Conservation (phyloP, 2,888 invertebrate genomes). For the Neuroscelio doddi region DNA sequence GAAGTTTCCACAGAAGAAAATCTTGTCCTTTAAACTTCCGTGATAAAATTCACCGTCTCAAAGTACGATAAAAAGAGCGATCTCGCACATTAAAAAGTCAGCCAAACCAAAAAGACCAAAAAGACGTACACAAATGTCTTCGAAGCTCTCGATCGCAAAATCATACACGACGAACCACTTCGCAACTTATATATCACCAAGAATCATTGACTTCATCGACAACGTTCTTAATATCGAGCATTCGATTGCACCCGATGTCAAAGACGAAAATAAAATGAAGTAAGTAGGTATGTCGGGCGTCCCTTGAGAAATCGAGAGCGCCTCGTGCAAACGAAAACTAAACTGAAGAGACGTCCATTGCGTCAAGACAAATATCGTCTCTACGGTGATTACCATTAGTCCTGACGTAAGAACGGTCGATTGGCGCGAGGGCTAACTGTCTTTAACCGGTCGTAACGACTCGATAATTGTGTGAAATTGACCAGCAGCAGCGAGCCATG, state of each 20-base stretch:
- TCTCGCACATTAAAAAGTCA: too few species aligned
- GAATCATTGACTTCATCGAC: not conserved
- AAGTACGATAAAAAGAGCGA: too few species aligned
- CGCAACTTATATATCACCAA: not conserved
- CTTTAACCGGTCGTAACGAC: conserved; percentile 57
- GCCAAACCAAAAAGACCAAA: too few species aligned
- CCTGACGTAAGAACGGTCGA: conserved; percentile 11
- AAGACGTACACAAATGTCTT: not conserved
- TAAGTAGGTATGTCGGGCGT: conserved; percentile 4
- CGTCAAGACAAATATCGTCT: not conserved
- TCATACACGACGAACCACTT: not conserved
- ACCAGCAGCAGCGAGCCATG: conserved; percentile 45
- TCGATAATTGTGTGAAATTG: conserved; percentile 61
- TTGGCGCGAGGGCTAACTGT: conserved; percentile 49
- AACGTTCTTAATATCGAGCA: not conserved
- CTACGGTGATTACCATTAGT: not conserved
- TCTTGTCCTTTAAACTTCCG: too few species aligned
- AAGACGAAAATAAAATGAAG: conserved; percentile 8
- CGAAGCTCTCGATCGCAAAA: too few species aligned
- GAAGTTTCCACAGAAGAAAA: too few species aligned
- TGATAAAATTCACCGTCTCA: too few species aligned
- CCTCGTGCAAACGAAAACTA: not conserved
- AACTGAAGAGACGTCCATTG: not conserved
- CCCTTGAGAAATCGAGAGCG: conserved; percentile 2
- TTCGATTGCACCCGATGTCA: conserved; percentile 5